A percentile compares a stretch with the other conserved stretches of the same genome.
phyloP scores from a whole-genome alignment of 2,888 invertebrate species.

The Crioceris asparagi region DNA sequence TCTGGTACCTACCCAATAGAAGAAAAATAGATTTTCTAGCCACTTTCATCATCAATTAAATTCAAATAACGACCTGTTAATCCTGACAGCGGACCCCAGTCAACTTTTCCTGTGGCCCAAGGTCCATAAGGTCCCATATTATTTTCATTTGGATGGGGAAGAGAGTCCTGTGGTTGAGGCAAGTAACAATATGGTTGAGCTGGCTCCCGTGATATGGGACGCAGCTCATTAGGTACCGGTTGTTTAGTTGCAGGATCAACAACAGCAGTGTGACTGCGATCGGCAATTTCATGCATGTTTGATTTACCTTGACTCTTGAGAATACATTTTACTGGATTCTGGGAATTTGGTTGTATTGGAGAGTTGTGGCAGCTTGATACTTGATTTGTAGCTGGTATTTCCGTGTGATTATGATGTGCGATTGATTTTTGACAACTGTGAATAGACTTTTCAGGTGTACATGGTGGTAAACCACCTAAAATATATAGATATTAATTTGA shows the following conservation, averaged over 20 bases:
- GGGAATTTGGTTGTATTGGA: too few relatives aligned
- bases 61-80: conserved; percentile 42
- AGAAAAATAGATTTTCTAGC: conserved; percentile 24
- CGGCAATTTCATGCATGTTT: conserved; percentile 16
- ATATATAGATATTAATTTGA: too few relatives aligned
- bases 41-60: not conserved
- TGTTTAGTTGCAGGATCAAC: conserved; percentile 6
- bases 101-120: conserved; percentile 61
- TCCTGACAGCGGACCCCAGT: conserved; percentile 59
- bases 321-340: too few relatives aligned
- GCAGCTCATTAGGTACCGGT: conserved; percentile 15
- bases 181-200: conserved; percentile 38
- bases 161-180: conserved; percentile 43
- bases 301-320: not conserved
- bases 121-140: conserved; percentile 49
- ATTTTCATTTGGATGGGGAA: conserved; percentile 25
- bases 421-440: conserved; percentile 1
- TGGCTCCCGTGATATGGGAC: conserved; percentile 9
- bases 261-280: conserved; percentile 10
- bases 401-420: too few relatives aligned
- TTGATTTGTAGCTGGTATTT: too few relatives aligned
- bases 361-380: too few relatives aligned
- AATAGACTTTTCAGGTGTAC: conserved; percentile 4
- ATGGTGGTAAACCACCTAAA: conserved; percentile 15
- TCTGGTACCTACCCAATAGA: conserved; percentile 42